Evolutionary conservation across 2,113 vertebrate species (phyloP), one percentile per base, ranked within the genome.

Genomic region (Tinamus guttatus): DNA sequence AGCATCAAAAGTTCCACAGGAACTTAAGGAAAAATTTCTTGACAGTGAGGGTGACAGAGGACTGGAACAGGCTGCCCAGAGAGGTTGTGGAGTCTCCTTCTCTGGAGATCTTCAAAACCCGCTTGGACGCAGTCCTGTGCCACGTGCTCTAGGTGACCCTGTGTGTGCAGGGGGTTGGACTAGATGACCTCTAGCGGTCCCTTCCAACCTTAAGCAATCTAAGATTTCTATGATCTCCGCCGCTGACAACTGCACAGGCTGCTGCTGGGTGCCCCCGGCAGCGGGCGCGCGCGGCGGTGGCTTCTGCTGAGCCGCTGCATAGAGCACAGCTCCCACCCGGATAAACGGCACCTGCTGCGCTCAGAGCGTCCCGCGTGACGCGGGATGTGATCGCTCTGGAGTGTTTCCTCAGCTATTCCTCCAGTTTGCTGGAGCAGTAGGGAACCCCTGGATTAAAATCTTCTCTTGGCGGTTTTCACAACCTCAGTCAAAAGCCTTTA

Each of bases 281-380:
- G 92, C 95, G 94, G 95, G 93, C 94, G 93, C 91, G 91, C 68
- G 36, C 0, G 2, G 70, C 75, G 87, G 74, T 80, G 87, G 71
- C 91, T 94, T 93, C 89, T 94, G 90, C 95, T 92, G 56, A 96
- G 59, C 58, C 60, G 69, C 62, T 78, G 87, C 81, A 64, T 85
- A 71, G 27, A 65, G 64, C 65, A 71, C 51, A 62, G 56, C 87
- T 95, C 74, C 81, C 87, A 3, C 2, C n/a, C 91, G 87, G 89
- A 85, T 52, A 82, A 88, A 81, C 81, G 86, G 70, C 2, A 0
- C 45, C 45, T 45, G 17, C 47, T 21, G 7, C 20, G 17, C 47
- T 49, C 20, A 8, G 47, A 64, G 59, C n/a, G 7, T 82, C 59
- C 91, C 0, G 0, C 11, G 1, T 63, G 59, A 73, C 63, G 34